A percentile compares a stretch with the other conserved stretches of the same genome.
phyloP scores from a whole-genome alignment of 2,797 vertebrate genomes.

The Lepilemur septentrionalis region DNA sequence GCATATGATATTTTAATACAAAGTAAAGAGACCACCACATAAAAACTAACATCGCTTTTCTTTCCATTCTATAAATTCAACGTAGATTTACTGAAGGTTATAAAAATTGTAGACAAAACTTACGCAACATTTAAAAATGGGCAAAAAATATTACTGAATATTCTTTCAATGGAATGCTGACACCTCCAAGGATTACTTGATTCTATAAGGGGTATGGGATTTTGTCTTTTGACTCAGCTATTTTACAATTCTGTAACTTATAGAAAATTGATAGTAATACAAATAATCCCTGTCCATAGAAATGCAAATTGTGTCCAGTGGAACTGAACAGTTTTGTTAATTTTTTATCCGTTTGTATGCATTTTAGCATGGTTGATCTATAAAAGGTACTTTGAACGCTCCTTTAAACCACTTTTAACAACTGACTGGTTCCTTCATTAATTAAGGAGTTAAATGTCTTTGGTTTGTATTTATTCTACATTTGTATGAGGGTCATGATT shows the following conservation, averaged over 20 bases:
- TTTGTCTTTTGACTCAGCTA: neutral
- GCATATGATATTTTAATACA: neutral
- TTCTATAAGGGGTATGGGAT: neutral
- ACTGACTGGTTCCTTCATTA: neutral
- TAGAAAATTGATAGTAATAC: neutral
- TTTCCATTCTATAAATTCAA: neutral
- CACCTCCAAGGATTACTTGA: neutral
- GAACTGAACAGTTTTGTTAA: neutral
- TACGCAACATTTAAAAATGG: neutral
- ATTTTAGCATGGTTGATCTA: neutral
- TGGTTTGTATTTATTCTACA: neutral
- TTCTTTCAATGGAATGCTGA: neutral
- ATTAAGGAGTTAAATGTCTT: neutral
- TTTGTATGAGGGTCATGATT: neutral
- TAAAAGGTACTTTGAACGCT: neutral
- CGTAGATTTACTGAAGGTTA: neutral
- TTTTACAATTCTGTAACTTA: neutral
- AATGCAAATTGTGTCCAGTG: neutral
- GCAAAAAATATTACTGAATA: neutral
- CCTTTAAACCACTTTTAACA: neutral
- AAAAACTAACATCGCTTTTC: neutral
- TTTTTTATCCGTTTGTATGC: neutral
- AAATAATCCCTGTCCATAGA: neutral
- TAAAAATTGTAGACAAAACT: neutral
- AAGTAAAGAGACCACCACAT: neutral